Base-by-base conservation (phyloP, 2,113 vertebrate species). In the Carettochelys insculpta region DNA sequence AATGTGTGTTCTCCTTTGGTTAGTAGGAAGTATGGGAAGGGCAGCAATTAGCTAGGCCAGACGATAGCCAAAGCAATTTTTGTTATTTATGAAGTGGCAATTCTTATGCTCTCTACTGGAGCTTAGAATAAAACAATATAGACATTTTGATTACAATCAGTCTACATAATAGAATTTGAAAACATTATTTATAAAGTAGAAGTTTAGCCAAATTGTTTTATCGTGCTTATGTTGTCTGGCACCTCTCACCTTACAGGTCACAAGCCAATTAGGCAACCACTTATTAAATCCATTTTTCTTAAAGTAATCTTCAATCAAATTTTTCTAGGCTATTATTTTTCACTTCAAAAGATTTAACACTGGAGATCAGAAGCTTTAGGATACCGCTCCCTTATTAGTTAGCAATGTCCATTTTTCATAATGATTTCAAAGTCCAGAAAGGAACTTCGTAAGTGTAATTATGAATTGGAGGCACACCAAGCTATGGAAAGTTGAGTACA, bases 251-350 rank as follows among this genome's bases (percentile, higher is more conserved):
- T 52, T 65, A 75, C 29, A 94, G 56, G 76, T 87, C 86, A 83
- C 51, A 50, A 4, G 19, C 31, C 71, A 82, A 90, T 87, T 87
- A 91, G 89, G 80, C 31, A 94, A 77, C 38, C 73, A 86, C 52
- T 93, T 86, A 91, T 56, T 93, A 92, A 94, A 91, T 86, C 17
- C 3, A 68, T 91, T 95, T 94, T 86, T 86, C 84, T 90, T 88
- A 25, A 91, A 88, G 76, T 52, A 89, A 89, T 88, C 80, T 92
- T 93, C 20, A 82, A 56, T 82, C 48, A 87, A 85, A n/a, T 68
- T 94, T 93, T 96, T 83, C 73, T 80, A 90, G 68, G 73, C 50
- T 90, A 80, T 85, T 96, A 68, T 94, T 91, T 94, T 94, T 83
- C 54, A 90, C 87, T 92, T 93, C 61, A 90, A 94, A 97, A 93